Evolutionary conservation across 1,140 invertebrate species (phyloP).

Genomic region (Drosophila nebulosa): DNA sequence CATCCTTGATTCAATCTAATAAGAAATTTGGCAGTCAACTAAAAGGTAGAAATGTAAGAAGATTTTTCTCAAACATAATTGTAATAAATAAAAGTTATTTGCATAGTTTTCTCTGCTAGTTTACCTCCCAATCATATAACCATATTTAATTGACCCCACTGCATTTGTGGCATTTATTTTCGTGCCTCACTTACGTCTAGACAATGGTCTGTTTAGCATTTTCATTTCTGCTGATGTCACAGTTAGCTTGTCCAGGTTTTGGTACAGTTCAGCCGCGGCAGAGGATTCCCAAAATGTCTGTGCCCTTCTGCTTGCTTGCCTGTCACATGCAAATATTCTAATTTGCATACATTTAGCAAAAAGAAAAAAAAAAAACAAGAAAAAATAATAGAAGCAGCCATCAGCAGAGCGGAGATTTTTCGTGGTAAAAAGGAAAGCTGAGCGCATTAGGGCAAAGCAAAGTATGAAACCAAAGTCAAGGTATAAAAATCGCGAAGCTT

Average conservation of each 20-base stretch:
- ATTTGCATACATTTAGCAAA: constrained; percentile 72
- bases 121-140: not conserved
- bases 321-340: constrained; percentile 72
- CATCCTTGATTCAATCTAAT: too few species aligned
- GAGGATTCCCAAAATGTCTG: not conserved
- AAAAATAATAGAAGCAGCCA: not conserved
- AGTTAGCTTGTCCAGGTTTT: too few species aligned
- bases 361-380: constrained; percentile 12
- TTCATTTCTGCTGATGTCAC: constrained; percentile 31
- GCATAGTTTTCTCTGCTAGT: too few species aligned
- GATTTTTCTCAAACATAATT: too few species aligned
- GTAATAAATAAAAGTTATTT: too few species aligned
- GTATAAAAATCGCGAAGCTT: not conserved
- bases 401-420: constrained; percentile 32
- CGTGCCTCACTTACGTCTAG: constrained; percentile 60
- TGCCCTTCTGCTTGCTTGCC: constrained; percentile 22
- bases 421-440: constrained; percentile 2
- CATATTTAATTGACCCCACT: not conserved
- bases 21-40: too few species aligned
- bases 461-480: not conserved
- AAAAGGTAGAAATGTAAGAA: too few species aligned
- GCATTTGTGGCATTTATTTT: constrained; percentile 14
- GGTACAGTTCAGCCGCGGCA: constrained; percentile 1
- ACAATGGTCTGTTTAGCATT: constrained; percentile 18
- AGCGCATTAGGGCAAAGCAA: constrained; percentile 8